Percentiles rank a stretch among this genome's conserved stretches.
Conservation (phyloP, 2,113 vertebrate genomes). For the Pyrgilauda ruficollis region DNA sequence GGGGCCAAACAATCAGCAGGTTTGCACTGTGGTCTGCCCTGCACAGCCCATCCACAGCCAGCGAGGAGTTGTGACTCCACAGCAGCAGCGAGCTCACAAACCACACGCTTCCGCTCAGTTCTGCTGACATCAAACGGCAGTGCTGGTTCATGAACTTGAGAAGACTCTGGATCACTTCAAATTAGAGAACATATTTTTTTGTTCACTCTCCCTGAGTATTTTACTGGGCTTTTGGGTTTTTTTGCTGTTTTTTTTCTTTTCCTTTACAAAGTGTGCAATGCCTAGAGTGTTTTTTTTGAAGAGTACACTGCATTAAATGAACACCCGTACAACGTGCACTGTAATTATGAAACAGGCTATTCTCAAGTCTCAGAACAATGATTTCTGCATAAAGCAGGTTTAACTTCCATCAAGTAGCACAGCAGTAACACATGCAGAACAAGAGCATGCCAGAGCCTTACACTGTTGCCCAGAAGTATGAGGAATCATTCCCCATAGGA, state of each 20-base stretch:
- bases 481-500: neutral
- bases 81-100: slow-evolving; percentile 30
- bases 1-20: neutral
- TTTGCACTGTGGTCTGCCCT: neutral
- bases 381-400: neutral
- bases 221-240: neutral
- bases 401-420: neutral
- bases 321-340: neutral
- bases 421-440: neutral
- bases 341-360: slow-evolving; percentile 10
- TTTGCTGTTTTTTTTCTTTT: neutral
- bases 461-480: neutral
- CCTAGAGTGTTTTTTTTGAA: neutral
- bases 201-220: neutral
- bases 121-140: slow-evolving; percentile 29
- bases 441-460: neutral
- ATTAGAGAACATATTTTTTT: slow-evolving; percentile 13
- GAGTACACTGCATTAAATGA: neutral
- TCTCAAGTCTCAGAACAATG: neutral
- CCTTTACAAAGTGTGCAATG: neutral
- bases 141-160: slow-evolving; percentile 45
- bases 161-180: slow-evolving; percentile 27
- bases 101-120: slow-evolving; percentile 52
- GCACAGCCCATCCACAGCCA: neutral
- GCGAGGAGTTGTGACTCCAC: neutral